Evolutionary conservation across 2,113 vertebrate genomes (phyloP).

Genomic region (Spea bombifrons): DNA sequence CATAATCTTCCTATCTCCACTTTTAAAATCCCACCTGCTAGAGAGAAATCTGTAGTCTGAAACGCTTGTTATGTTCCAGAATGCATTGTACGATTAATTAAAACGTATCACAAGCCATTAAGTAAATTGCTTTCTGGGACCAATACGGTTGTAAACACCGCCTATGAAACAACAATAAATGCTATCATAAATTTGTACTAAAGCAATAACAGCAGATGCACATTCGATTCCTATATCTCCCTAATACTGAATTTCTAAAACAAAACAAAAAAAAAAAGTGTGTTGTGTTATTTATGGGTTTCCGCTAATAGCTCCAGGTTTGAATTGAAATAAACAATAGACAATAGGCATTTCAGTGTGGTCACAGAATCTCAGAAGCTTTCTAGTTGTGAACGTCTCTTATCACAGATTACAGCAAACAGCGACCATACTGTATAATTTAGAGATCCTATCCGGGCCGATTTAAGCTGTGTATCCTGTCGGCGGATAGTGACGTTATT

Average conservation of each 20-base stretch:
- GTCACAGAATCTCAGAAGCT: conserved; percentile 44
- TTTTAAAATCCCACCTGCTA: not conserved
- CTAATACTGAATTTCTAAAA: not conserved
- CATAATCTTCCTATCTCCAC: not conserved
- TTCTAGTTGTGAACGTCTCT: conserved; percentile 44
- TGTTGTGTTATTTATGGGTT: conserved; percentile 8
- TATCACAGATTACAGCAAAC: conserved; percentile 38
- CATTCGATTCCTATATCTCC: conserved; percentile 10
- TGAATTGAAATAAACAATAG: conserved; percentile 42
- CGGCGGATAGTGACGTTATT: conserved; percentile 45
- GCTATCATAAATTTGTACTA: conserved; percentile 16
- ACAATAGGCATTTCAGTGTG: conserved; percentile 35
- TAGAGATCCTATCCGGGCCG: conserved; percentile 42
- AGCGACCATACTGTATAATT: conserved; percentile 48
- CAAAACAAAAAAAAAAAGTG: not conserved
- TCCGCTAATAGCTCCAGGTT: conserved; percentile 45
- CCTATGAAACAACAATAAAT: conserved; percentile 13
- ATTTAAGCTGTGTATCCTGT: conserved; percentile 31
- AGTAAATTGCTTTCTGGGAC: conserved; percentile 7
- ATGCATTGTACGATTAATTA: conserved; percentile 11
- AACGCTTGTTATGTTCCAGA: conserved; percentile 14
- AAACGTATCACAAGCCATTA: conserved; percentile 21
- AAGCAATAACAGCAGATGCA: conserved; percentile 17
- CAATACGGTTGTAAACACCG: conserved; percentile 3
- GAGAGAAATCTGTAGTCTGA: not conserved